phyloP scores from a whole-genome alignment of 2,888 invertebrate species.

The Hecatera dysodea region DNA sequence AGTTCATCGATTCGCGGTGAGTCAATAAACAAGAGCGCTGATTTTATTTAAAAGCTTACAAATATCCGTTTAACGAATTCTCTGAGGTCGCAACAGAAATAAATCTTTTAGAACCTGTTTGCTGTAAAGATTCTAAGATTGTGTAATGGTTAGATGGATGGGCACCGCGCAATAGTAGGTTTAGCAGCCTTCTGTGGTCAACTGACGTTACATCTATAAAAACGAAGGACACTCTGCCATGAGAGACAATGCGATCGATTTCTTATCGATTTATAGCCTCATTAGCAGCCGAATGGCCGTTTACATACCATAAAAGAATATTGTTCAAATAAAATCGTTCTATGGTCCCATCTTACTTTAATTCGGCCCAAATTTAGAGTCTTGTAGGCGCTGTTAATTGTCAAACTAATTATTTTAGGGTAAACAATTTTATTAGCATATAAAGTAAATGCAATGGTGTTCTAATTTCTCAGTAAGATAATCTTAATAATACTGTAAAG shows the following conservation, averaged over 20 bases:
- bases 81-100: slow-evolving; percentile 74
- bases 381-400: neutral
- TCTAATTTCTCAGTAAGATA: slow-evolving; percentile 11
- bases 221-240: slow-evolving; percentile 78
- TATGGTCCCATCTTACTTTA: slow-evolving; percentile 1
- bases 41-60: slow-evolving; percentile 66
- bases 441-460: slow-evolving; percentile 19
- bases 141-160: slow-evolving; percentile 78
- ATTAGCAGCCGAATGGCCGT: slow-evolving; percentile 71
- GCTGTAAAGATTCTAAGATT: slow-evolving; percentile 74
- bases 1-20: slow-evolving; percentile 62
- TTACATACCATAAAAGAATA: slow-evolving; percentile 31
- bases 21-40: slow-evolving; percentile 69
- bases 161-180: slow-evolving; percentile 77
- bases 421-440: neutral
- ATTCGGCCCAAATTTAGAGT: slow-evolving; percentile 3
- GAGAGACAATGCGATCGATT: slow-evolving; percentile 67
- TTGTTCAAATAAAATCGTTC: slow-evolving; percentile 37
- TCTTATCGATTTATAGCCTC: slow-evolving; percentile 75
- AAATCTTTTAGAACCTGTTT: slow-evolving; percentile 79
- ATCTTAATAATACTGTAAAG: slow-evolving; percentile 30
- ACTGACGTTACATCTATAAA: slow-evolving; percentile 81
- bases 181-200: slow-evolving; percentile 70
- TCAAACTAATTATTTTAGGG: slow-evolving; percentile 10
- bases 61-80: slow-evolving; percentile 69